These are phyloP conservation scores for Cataglyphis livida DNA, from an alignment of 2,888 invertebrate species.

Conservation along the genomic window DNA sequence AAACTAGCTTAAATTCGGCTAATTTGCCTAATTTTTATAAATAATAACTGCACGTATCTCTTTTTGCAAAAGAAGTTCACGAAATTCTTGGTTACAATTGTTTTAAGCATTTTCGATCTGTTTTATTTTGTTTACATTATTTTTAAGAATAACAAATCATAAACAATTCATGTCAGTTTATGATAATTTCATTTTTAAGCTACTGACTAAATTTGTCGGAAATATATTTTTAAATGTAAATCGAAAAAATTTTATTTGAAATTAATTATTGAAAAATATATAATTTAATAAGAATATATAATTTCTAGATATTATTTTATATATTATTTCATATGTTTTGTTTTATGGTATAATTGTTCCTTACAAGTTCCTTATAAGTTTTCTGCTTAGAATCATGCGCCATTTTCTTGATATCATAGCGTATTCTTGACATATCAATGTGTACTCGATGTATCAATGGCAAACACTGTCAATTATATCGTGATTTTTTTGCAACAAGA, in stretches of 20 bases:
- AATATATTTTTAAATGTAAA: neutral
- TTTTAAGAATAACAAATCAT: neutral
- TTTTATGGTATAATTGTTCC: neutral
- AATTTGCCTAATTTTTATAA: neutral
- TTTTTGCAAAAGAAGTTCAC: neutral
- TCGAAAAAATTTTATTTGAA: neutral
- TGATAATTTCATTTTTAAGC: neutral
- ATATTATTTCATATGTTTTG: neutral
- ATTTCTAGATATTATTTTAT: neutral
- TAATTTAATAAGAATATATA: neutral
- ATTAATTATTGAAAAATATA: neutral
- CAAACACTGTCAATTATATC: conserved; percentile 26
- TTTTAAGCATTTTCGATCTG: neutral
- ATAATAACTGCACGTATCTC: neutral
- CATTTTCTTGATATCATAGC: conserved; percentile 18
- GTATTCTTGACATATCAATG: conserved; percentile 22
- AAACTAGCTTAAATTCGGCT: neutral
- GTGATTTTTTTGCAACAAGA: conserved; percentile 24
- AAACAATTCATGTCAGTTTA: neutral
- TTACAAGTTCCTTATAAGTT: neutral
- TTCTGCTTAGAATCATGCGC: conserved; percentile 17
- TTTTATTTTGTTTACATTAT: neutral
- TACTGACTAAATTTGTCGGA: neutral
- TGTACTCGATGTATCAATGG: conserved; percentile 14
- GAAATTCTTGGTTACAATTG: neutral